These are phyloP conservation scores for Bubalus kerabau DNA, from an alignment of 2,113 vertebrate species.

Conservation along the genomic window DNA sequence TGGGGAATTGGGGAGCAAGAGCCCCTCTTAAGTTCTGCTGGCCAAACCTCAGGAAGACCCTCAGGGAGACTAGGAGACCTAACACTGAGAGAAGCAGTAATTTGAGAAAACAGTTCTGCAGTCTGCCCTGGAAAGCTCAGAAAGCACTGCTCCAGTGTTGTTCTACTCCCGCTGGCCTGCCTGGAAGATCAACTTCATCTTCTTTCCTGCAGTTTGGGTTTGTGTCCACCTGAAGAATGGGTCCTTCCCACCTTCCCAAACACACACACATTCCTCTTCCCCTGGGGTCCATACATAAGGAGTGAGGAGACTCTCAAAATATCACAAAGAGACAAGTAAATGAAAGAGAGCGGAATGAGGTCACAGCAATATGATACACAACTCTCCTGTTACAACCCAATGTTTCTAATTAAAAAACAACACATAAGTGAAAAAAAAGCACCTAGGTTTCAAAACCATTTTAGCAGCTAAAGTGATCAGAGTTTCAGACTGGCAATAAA, in stretches of 20 bases:
- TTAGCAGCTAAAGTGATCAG: neutral
- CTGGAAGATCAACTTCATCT: neutral
- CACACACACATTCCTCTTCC: neutral
- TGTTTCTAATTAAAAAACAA: constrained; percentile 21
- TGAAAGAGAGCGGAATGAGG: neutral
- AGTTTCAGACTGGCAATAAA: neutral
- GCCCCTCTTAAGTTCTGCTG: neutral
- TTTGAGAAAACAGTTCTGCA: neutral
- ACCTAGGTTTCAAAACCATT: neutral
- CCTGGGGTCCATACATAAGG: neutral
- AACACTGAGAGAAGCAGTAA: neutral
- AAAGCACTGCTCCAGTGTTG: neutral
- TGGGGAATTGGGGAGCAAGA: neutral
- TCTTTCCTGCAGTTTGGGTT: neutral
- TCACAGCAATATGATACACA: neutral
- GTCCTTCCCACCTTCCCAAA: neutral
- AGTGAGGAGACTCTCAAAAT: neutral
- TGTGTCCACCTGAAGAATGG: neutral
- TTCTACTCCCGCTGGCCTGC: neutral
- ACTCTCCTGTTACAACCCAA: neutral
- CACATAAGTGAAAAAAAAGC: neutral
- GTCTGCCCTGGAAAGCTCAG: neutral
- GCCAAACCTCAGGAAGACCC: neutral
- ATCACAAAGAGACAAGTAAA: neutral
- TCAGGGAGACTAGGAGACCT: neutral